Conservation (phyloP, 2,888 invertebrate species). For the Camptogramma bilineatum region DNA sequence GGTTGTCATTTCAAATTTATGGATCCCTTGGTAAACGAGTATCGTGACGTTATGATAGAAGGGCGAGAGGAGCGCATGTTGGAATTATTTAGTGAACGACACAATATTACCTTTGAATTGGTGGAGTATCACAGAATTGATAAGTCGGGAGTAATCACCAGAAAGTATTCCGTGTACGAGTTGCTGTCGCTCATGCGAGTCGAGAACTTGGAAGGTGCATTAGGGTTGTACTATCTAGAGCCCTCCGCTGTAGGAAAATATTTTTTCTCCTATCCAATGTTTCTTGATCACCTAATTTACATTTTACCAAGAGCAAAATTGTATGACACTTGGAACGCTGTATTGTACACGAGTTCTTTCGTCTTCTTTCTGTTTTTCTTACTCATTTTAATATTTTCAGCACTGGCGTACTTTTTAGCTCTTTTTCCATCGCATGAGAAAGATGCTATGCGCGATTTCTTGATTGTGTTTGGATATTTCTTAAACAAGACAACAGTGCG, state of each 20-base stretch:
- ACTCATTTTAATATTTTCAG: slow-evolving; percentile 45
- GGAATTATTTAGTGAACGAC: slow-evolving; percentile 42
- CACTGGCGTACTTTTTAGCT: slow-evolving; percentile 37
- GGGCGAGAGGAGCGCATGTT: slow-evolving; percentile 50
- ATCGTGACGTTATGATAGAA: slow-evolving; percentile 1
- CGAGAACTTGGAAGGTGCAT: slow-evolving; percentile 47
- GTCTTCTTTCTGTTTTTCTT: slow-evolving; percentile 6
- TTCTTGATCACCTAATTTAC: slow-evolving; percentile 37
- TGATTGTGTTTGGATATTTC: slow-evolving; percentile 55
- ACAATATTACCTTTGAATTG: slow-evolving; percentile 45
- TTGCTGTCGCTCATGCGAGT: no score
- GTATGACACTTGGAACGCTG: slow-evolving; percentile 40
- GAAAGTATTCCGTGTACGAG: slow-evolving; percentile 13
- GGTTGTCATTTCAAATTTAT: slow-evolving; percentile 46
- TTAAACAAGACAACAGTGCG: slow-evolving; percentile 45
- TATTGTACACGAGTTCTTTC: slow-evolving; percentile 29
- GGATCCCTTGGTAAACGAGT: slow-evolving; percentile 48
- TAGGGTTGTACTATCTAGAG: slow-evolving; percentile 46
- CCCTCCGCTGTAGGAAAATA: slow-evolving; percentile 15
- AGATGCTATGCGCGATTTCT: slow-evolving; percentile 45
- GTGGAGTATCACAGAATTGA: slow-evolving; percentile 35
- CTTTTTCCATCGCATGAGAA: slow-evolving; percentile 44
- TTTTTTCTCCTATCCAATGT: slow-evolving; percentile 46
- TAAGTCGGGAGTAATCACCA: no score
- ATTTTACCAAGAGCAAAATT: slow-evolving; percentile 38